Base-by-base conservation (phyloP, 2,888 invertebrate species). In the Eupithecia centaureata region DNA sequence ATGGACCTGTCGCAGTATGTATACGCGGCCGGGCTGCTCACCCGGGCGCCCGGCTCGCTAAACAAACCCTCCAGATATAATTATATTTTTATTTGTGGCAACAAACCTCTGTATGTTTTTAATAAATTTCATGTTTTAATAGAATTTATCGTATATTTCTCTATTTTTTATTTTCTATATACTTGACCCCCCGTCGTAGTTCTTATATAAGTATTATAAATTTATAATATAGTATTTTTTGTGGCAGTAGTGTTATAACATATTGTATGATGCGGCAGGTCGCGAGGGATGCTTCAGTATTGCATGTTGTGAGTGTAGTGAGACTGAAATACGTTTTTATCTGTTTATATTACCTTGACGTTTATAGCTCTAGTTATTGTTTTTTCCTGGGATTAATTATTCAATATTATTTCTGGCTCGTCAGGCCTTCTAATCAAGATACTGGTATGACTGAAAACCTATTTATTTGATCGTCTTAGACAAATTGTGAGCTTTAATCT, bases 91-190 rank as follows among this genome's bases (percentile, higher is more conserved):
- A 47, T 47, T 90, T 92, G 91, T 92, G 92, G 91, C 90, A 89
- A 86, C 86, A 64, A 88, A 85, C 84, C 88, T 90, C 88, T 93
- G 92, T 93, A 93, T 92, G 92, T 91, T 93, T 92, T 91, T 88
- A 93, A 93, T 92, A 93, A 93, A 93, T 88, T 93, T 92, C 91
- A 92, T 91, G 91, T 91, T 93, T 92, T 90, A 91, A 92, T 93
- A 93, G 89, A 88, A 84, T 92, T 89, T 93, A 92, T 91, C 83
- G 91, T 92, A 93, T 93, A 92, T 92, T 92, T 91, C 90, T 89
- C 90, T 90, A 89, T 90, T 91, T 86, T 89, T 80, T 70, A 86
- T 89, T 90, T 88, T 88, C 86, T 92, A 90, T 92, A 90, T 88
- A 85, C 80, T 86, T 79, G 81, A 83, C 84, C 85, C 76, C 76